phyloP scores from a whole-genome alignment of 2,113 vertebrate species.

The Chaetodon auriga region DNA sequence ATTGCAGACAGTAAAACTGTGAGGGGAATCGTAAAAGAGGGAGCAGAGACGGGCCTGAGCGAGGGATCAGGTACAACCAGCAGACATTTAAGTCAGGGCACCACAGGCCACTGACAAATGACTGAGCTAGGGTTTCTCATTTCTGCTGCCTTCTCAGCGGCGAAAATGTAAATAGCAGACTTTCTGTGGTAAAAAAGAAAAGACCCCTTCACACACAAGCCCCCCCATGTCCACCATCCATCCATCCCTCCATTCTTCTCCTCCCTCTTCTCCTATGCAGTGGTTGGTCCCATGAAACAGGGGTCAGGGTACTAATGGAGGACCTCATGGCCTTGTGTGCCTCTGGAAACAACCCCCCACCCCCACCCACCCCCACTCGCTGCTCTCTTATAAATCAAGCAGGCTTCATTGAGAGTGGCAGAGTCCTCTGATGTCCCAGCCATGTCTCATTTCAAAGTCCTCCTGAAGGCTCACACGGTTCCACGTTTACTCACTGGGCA shows the following conservation, averaged over 20 bases:
- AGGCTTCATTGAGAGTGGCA: slow-evolving; percentile 75
- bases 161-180: slow-evolving; percentile 82
- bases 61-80: slow-evolving; percentile 54
- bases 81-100: slow-evolving; percentile 56
- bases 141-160: slow-evolving; percentile 62
- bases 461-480: slow-evolving; percentile 77
- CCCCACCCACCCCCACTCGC: slow-evolving; percentile 62
- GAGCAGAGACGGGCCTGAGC: slow-evolving; percentile 33
- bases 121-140: slow-evolving; percentile 67
- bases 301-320: slow-evolving; percentile 87
- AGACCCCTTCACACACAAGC: slow-evolving; percentile 31
- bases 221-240: slow-evolving; percentile 62
- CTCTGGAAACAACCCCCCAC: slow-evolving; percentile 81
- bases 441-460: slow-evolving; percentile 85
- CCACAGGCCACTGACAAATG: slow-evolving; percentile 73
- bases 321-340: slow-evolving; percentile 84
- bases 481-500: slow-evolving; percentile 76
- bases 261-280: slow-evolving; percentile 66
- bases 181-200: slow-evolving; percentile 58
- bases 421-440: slow-evolving; percentile 80
- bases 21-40: slow-evolving; percentile 74
- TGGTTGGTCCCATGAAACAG: slow-evolving; percentile 77
- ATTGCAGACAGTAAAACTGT: slow-evolving; percentile 80
- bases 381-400: slow-evolving; percentile 85
- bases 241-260: slow-evolving; percentile 68